A percentile compares a stretch with the other conserved stretches of the same genome.
These are phyloP conservation scores for Cairina moschata DNA, from an alignment of 2,113 vertebrate genomes.

Conservation along the genomic window DNA sequence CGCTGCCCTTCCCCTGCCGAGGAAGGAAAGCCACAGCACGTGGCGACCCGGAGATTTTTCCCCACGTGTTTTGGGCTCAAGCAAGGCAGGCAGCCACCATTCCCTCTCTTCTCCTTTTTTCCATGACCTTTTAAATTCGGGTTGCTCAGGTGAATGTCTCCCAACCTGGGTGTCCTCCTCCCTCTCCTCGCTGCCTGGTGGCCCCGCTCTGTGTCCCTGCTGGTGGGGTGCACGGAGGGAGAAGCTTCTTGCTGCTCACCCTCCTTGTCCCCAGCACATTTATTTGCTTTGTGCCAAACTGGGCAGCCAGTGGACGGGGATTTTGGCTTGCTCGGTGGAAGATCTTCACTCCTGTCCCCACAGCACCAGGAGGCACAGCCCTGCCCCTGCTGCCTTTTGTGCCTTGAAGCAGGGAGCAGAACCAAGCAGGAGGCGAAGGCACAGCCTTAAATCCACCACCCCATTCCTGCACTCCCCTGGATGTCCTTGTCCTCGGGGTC, in stretches of 20 bases:
- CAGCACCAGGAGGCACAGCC: neutral
- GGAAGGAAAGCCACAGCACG: neutral
- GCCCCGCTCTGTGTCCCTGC: neutral
- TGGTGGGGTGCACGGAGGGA: no score
- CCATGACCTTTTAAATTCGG: neutral
- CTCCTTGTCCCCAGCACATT: neutral
- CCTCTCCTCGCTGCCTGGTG: neutral
- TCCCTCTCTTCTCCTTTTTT: neutral
- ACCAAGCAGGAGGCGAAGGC: neutral
- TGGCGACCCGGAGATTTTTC: rapidly evolving
- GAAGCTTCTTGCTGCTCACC: no score
- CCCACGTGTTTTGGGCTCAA: neutral
- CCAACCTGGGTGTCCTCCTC: neutral
- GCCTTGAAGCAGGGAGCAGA: neutral
- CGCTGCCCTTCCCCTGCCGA: neutral
- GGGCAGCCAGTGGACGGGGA: neutral
- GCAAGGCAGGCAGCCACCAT: neutral
- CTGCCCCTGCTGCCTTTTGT: neutral
- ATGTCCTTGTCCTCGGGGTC: neutral
- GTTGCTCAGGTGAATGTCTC: neutral
- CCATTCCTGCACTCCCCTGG: neutral
- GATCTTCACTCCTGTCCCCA: neutral
- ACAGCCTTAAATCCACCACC: neutral
- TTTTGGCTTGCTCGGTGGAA: neutral
- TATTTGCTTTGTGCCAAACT: neutral